phyloP scores from a whole-genome alignment of 2,113 vertebrate species.

The Dascyllus trimaculatus region DNA sequence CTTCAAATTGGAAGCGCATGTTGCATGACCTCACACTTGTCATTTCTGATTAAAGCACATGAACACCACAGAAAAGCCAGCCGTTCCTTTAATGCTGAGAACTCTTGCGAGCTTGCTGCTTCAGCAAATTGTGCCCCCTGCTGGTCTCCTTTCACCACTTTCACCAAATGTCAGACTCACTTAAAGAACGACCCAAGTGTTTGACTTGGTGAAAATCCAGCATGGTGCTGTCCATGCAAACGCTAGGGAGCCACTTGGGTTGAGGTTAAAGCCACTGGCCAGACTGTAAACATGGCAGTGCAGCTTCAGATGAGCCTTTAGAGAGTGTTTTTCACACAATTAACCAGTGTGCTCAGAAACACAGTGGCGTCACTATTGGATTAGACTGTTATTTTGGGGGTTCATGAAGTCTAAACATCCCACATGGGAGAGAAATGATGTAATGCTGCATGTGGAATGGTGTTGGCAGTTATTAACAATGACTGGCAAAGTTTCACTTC shows the following conservation, averaged over 20 bases:
- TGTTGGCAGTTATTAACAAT: neutral
- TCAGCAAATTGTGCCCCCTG: conserved; percentile 41
- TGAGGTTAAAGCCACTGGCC: neutral
- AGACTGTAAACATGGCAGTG: neutral
- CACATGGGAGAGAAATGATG: conserved; percentile 20
- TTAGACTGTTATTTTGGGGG: neutral
- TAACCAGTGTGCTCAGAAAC: neutral
- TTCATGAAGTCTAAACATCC: conserved; percentile 10
- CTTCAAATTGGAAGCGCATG: conserved; percentile 46
- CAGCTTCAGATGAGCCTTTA: neutral
- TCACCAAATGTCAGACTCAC: neutral
- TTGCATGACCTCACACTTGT: conserved; percentile 52
- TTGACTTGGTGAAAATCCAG: neutral
- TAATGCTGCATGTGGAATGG: neutral
- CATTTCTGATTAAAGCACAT: conserved; percentile 32
- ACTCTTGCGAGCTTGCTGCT: neutral
- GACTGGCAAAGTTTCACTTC: no score
- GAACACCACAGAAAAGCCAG: conserved; percentile 9
- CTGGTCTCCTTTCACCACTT: conserved; percentile 30
- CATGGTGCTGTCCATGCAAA: neutral
- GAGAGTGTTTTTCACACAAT: neutral
- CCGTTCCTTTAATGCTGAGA: conserved; percentile 5
- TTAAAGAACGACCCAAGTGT: neutral
- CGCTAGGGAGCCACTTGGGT: neutral
- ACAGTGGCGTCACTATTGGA: neutral